These are phyloP conservation scores for Sorex araneus DNA, from an alignment of 2,113 vertebrate species.

Conservation along the genomic window DNA sequence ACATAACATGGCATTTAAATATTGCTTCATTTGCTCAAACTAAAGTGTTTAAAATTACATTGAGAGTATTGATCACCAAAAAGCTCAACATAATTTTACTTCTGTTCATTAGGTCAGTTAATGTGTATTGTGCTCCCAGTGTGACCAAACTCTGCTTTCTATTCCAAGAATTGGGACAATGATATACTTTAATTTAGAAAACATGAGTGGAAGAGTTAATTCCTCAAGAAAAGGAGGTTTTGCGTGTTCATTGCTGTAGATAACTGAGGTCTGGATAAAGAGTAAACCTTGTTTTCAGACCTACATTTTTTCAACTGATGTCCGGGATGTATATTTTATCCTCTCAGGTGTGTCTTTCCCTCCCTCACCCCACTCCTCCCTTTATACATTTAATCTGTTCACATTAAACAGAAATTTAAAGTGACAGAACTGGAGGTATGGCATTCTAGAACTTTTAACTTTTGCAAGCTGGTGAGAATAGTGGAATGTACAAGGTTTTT, in stretches of 20 bases:
- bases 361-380: not conserved
- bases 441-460: conserved; percentile 90
- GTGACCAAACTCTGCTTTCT: not conserved
- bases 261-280: fast-evolving
- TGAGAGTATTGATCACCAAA: not conserved
- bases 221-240: not conserved
- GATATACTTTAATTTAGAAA: not conserved
- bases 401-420: conserved; percentile 90
- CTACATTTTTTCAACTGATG: not conserved
- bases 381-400: conserved; percentile 75
- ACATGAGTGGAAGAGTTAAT: not conserved
- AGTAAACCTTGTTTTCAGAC: too few relatives aligned
- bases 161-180: not conserved
- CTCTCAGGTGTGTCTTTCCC: conserved; percentile 82
- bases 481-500: conserved; percentile 87
- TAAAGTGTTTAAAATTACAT: not conserved
- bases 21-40: conserved; percentile 8
- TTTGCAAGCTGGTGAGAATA: conserved; percentile 89
- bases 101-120: not conserved
- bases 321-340: conserved; percentile 7
- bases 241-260: not conserved
- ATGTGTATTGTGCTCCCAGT: not conserved
- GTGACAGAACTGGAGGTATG: conserved; percentile 88
- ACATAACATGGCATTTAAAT: not conserved
- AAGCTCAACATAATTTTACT: not conserved